Evolutionary conservation across 2,797 vertebrate species (phyloP), one percentile per base, ranked within the genome.

Genomic region (Melanotaenia boesemani): DNA sequence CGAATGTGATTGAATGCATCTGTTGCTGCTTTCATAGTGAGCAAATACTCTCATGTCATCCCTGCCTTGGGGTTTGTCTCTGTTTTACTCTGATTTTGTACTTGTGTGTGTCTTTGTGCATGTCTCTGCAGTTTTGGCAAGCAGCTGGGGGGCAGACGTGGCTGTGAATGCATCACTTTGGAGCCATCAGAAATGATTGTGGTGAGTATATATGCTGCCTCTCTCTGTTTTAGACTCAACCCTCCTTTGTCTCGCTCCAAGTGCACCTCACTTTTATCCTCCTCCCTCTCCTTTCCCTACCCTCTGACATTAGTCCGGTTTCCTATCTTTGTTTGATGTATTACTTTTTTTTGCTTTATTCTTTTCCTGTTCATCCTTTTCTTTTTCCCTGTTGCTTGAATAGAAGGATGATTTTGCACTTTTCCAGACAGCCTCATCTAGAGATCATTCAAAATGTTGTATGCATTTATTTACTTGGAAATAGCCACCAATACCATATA

Each of bases 111-210:
- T 78, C 28, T 80, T 12, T 75, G 62, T 81, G 15, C 61, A 22
- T 55, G n/a, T 92, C 75, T 91, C 84, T 70, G 12, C 93, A 99
- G 97, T 93, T 99, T 99, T 94, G 97, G 97, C 90, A 97, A 96
- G 92, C 97, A 98, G 94, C 96, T 96, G 92, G 97, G 96, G 87
- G 97, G 97, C 84, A 96, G 97, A 88, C 93, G 97, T 93, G 97
- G 97, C 92, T 98, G 96, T 86, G 96, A 99, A 92, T 99, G 97
- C 93, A 96, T 98, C 95, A 97, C 97, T 81, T 88, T 99, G 93
- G 97, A 99, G 89, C 96, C 97, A 80, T 98, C 97, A 92, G 97
- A 99, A 95, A 99, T 99, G 96, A 98, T 99, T 91, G 97, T 99
- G 97, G 97, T 99, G 95, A 97, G 97, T 90, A 70, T 9, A 68